Conservation (phyloP, 1,140 invertebrate species). For the Chionoecetes opilio region DNA sequence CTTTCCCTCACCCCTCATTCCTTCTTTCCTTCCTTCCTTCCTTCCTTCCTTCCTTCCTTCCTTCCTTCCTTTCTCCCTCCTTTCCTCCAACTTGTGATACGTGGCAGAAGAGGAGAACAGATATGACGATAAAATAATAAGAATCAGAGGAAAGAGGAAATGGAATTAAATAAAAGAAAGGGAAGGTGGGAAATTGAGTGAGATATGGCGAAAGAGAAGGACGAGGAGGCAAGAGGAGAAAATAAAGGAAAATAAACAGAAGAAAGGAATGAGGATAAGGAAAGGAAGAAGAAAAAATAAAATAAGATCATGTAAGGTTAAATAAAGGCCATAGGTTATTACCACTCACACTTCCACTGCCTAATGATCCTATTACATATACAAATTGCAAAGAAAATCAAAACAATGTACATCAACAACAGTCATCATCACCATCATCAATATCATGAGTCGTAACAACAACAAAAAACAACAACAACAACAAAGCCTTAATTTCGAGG, state of each 20-base stretch:
- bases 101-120: too few relatives aligned
- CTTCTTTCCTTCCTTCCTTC: constrained; percentile 30
- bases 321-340: background rate
- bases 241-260: background rate
- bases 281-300: background rate
- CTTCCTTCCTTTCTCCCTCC: background rate
- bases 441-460: background rate
- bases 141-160: background rate
- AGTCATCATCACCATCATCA: background rate
- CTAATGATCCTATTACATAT: too few relatives aligned
- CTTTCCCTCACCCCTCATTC: background rate
- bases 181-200: background rate
- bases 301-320: constrained; percentile 1
- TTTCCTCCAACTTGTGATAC: background rate
- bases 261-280: background rate
- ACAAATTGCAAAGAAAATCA: too few relatives aligned
- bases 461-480: constrained; percentile 10
- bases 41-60: too few relatives aligned
- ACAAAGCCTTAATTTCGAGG: background rate
- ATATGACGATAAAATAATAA: background rate
- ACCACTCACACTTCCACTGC: too few relatives aligned
- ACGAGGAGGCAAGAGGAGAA: too few relatives aligned
- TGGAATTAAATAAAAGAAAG: background rate
- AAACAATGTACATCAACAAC: background rate
- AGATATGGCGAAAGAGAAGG: too few relatives aligned